Base-by-base conservation (phyloP, 1,140 invertebrate genomes). In the Brachionus koreanus region DNA sequence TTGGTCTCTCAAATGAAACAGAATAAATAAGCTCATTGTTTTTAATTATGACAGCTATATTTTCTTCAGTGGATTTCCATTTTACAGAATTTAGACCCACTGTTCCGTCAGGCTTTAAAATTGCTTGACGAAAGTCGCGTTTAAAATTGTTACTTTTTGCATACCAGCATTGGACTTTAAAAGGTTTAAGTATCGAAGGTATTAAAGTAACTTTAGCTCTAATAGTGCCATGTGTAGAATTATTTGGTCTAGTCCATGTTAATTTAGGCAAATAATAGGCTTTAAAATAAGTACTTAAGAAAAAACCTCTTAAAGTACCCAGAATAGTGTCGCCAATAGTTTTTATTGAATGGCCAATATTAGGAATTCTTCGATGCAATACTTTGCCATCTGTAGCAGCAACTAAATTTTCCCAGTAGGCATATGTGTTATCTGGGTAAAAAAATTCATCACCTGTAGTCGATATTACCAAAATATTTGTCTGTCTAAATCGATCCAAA, bases 401-500 rank as follows among this genome's bases (percentile, higher is more conserved):
- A 23, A 75, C 72, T 10, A 87, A 83, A 29, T 86, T 61, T 69
- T 84, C 75, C 84, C 84, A 87, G 75, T 85, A 87, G 65, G 84
- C 85, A 72, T 86, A 84, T 1, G 86, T 85, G 82, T 87, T 85
- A 42, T 87, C 87, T 10, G 85, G 84, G 25, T 86, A 82, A 77
- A 87, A 87, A 83, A 87, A 87, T 83, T 87, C 86, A 67, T 87
- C 87, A 3, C 86, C 86, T 6, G 84, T 84, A 0, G 86, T 85
- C 10, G 83, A 85, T 19, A 86, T 84, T 2, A 87, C 84, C 69
- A 85, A 72, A 39, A 87, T 86, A 2, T 86, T 84, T 61, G 86
- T 86, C 2, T 63, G 85, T 37, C 72, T 83, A 37, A 84, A 85
- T 35, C 86, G 67, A 16, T 86, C 85, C 7, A 79, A 79, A 37